Evolutionary conservation across 2,888 invertebrate genomes (phyloP), one percentile per base, ranked within the genome.

Genomic region (Oxyscelio sp.): DNA sequence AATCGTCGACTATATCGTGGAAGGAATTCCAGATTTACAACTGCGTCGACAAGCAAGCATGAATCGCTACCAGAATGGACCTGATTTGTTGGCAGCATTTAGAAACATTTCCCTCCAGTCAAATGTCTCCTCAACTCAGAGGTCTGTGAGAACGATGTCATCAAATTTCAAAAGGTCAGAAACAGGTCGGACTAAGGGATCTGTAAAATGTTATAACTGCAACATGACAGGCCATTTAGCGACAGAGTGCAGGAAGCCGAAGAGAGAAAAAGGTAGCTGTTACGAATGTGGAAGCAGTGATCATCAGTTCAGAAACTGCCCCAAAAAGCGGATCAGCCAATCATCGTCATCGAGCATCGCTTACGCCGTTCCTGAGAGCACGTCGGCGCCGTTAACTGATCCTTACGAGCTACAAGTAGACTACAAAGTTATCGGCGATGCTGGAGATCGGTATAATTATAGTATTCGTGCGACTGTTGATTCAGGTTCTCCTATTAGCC

Each of bases 251-350:
- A 8, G 13, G 2, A 45, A 45, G 24, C 43, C 22, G 6, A n/a
- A 40, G 21, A 21, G 43, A 21, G 24, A 40, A 22, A 40, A 11
- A 15, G 61, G 43, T 6, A 24, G 43, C 17, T 61, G 61, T 43
- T 61, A 17, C 9, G 21, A 48, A 21, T 48, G 48, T 11, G 48
- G 48, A 8, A 45, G 45, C 19, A 21, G 9, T 1, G 2, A 21
- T 48, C 48, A 21, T 11, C 21, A 21, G 11, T 5, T 27, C 15
- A 59, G 19, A 22, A 15, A n/a, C 9, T 88, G 89, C 11, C 90
- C 90, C 22, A 43, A 19, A n/a, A 38, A 22, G 13, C 65, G 8
- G 11, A 43, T 11, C 19, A 11, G 13, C 11, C 8, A 19, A 11
- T 21, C 48, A 3, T 21, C 21, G 21, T 48, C 48, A 2, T 21